phyloP scores from a whole-genome alignment of 2,113 vertebrate genomes.

The Ochotona princeps region DNA sequence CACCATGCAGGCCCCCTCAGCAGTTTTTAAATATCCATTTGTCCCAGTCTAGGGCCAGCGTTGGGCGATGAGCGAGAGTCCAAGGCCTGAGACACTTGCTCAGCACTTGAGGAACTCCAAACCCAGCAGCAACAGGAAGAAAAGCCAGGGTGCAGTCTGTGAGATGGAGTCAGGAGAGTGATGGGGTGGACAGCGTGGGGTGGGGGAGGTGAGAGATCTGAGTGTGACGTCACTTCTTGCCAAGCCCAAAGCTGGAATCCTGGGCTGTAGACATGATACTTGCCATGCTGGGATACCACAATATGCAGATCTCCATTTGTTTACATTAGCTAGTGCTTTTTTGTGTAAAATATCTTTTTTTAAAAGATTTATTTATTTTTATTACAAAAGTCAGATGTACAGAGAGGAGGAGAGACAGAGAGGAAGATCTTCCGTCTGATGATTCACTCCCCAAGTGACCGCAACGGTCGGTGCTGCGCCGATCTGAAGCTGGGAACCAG shows the following conservation, averaged over 20 bases:
- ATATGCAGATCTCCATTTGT: not conserved
- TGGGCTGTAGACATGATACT: not conserved
- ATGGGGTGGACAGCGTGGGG: too few species aligned
- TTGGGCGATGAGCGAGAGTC: not conserved
- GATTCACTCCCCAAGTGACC: too few species aligned
- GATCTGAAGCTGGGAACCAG: too few species aligned
- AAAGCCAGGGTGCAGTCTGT: not conserved
- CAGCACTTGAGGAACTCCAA: not conserved
- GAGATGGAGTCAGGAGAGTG: not conserved
- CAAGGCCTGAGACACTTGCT: not conserved
- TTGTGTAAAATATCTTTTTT: not conserved
- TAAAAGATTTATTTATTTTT: too few species aligned
- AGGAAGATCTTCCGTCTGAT: too few species aligned
- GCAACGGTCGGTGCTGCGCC: too few species aligned
- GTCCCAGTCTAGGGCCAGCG: not conserved
- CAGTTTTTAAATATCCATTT: not conserved
- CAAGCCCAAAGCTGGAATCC: not conserved
- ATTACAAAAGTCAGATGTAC: too few species aligned
- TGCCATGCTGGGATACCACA: not conserved
- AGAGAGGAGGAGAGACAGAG: too few species aligned
- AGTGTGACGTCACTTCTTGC: not conserved
- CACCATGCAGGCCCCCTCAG: too few species aligned
- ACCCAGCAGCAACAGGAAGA: not conserved
- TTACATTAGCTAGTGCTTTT: not conserved
- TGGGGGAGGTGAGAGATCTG: not conserved